These are phyloP conservation scores for Pristis pectinata DNA, from an alignment of 2,797 vertebrate species.

Conservation along the genomic window DNA sequence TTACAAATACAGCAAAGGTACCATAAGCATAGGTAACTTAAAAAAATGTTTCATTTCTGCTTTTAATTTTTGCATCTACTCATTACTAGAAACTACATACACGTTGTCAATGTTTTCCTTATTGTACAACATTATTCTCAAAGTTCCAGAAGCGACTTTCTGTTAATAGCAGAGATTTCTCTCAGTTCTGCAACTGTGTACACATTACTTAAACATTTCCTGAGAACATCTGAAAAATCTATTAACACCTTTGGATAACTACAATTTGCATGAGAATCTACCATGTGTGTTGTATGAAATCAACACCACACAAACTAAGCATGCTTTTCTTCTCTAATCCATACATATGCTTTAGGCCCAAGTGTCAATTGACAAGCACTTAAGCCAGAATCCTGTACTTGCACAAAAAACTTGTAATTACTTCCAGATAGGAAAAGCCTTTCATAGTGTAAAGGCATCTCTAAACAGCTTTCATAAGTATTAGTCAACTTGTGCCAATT, in stretches of 20 bases:
- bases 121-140: background rate
- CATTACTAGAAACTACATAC: background rate
- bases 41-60: background rate
- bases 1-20: background rate
- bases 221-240: background rate
- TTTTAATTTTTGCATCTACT: background rate
- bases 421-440: constrained; percentile 10
- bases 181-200: background rate
- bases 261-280: constrained; percentile 27
- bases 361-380: constrained; percentile 17
- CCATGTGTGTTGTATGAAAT: background rate
- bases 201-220: background rate
- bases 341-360: background rate
- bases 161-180: background rate
- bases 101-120: background rate
- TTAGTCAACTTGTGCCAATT: background rate
- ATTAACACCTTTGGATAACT: background rate
- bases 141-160: background rate
- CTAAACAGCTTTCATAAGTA: background rate
- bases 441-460: background rate
- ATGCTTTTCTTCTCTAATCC: background rate
- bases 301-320: background rate
- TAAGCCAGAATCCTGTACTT: constrained; percentile 1
- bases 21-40: background rate
- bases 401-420: constrained; percentile 24